phyloP scores from a whole-genome alignment of 2,113 vertebrate species.

The Lepus europaeus region DNA sequence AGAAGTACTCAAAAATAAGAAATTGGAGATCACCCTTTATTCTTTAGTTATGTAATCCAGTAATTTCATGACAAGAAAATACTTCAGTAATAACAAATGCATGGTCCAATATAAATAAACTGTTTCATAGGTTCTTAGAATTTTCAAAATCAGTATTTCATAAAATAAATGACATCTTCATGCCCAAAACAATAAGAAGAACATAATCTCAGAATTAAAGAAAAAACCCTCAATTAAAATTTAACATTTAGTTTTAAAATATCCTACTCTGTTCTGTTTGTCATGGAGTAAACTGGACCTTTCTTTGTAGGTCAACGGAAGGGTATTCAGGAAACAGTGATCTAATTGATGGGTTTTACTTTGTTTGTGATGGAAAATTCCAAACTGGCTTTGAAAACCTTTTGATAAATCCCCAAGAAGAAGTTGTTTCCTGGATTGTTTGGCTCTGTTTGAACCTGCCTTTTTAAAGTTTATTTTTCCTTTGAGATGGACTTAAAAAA shows the following conservation, averaged over 20 bases:
- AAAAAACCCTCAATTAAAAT: neutral
- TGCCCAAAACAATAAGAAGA: neutral
- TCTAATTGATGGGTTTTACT: neutral
- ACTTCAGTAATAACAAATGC: neutral
- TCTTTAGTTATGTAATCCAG: neutral
- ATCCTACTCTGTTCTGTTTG: neutral
- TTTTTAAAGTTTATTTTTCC: neutral
- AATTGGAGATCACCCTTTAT: neutral
- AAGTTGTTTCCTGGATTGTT: neutral
- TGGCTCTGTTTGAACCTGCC: neutral
- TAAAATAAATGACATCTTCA: neutral
- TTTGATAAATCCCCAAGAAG: neutral
- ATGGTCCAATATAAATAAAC: neutral
- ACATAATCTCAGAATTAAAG: neutral
- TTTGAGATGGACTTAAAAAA: neutral
- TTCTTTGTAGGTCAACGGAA: neutral
- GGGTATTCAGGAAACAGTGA: neutral
- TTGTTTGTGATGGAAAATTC: constrained; percentile 46
- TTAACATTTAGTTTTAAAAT: neutral
- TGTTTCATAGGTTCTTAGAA: neutral
- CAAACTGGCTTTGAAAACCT: neutral
- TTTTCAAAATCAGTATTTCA: constrained; percentile 24
- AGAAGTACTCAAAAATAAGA: neutral
- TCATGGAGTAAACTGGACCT: neutral
- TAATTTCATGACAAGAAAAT: neutral